Evolutionary conservation across 2,888 invertebrate species (phyloP).

Genomic region (Palloptera scutellata): DNA sequence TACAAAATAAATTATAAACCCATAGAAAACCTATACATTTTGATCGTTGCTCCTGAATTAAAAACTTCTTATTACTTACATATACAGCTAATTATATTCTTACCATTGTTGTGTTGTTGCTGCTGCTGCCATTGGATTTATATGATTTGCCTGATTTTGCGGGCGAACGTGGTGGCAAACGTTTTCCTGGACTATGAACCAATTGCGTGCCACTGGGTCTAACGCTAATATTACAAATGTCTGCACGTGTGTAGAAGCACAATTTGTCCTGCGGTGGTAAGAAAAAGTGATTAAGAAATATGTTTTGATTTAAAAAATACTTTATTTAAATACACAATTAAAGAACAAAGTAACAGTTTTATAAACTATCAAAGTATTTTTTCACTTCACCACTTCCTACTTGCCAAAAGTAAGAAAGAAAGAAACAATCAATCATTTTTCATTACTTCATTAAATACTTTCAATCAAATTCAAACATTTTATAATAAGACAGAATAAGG

Average conservation of each 20-base stretch:
- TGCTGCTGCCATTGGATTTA: slow-evolving; percentile 49
- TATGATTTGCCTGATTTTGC: slow-evolving; percentile 51
- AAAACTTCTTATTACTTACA: too few relatives aligned
- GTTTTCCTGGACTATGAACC: slow-evolving; percentile 42
- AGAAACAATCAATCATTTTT: slow-evolving; percentile 16
- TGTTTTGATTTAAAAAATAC: slow-evolving; percentile 19
- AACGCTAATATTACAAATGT: slow-evolving; percentile 53
- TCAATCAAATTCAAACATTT: slow-evolving; percentile 32
- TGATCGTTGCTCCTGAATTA: too few relatives aligned
- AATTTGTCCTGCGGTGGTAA: slow-evolving; percentile 34
- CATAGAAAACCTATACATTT: too few relatives aligned
- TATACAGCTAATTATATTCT: too few relatives aligned
- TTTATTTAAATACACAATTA: too few relatives aligned
- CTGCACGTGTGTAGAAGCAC: slow-evolving; percentile 54
- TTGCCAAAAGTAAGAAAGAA: background rate
- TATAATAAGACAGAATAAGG: slow-evolving; percentile 27
- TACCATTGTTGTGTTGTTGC: background rate
- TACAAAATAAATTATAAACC: too few relatives aligned
- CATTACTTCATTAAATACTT: slow-evolving; percentile 31
- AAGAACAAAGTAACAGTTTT: too few relatives aligned
- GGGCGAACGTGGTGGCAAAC: slow-evolving; percentile 56
- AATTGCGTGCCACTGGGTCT: slow-evolving; percentile 43
- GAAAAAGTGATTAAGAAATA: slow-evolving; percentile 9
- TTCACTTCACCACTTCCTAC: too few relatives aligned
- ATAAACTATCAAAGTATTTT: too few relatives aligned